Conservation (phyloP, 2,797 vertebrate species). For the Huso huso region DNA sequence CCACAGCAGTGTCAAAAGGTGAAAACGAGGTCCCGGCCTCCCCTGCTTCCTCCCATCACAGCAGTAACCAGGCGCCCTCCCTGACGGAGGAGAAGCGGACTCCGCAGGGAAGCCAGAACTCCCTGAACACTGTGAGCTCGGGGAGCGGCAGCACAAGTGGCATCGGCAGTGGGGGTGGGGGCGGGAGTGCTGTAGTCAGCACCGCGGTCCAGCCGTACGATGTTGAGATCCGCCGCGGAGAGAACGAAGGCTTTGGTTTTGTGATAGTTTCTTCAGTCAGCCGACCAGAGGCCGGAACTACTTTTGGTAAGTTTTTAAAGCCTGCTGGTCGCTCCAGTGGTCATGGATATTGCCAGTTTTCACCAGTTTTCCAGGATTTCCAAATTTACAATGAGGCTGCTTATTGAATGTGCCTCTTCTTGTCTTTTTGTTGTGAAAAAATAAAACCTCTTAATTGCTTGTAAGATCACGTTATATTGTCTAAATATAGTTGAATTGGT, state of each 20-base stretch:
- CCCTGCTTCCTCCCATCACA: slow-evolving; percentile 92
- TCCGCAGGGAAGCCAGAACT: slow-evolving; percentile 95
- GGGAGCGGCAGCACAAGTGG: slow-evolving; percentile 94
- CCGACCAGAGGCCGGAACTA: slow-evolving; percentile 87
- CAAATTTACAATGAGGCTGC: too few relatives aligned
- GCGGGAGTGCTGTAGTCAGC: slow-evolving; percentile 60
- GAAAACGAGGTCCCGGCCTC: slow-evolving; percentile 85
- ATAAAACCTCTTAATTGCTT: too few relatives aligned
- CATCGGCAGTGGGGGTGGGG: slow-evolving; percentile 78
- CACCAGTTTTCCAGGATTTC: too few relatives aligned
- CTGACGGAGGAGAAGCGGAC: slow-evolving; percentile 92
- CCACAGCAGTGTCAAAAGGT: slow-evolving; percentile 67
- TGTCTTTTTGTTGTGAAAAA: too few relatives aligned
- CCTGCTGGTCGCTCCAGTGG: neutral
- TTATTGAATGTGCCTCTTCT: too few relatives aligned
- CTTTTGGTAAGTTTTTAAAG: slow-evolving; percentile 75
- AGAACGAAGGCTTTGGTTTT: slow-evolving; percentile 94
- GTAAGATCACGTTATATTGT: too few relatives aligned
- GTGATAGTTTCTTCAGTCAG: slow-evolving; percentile 97
- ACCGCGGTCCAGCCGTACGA: slow-evolving; percentile 81
- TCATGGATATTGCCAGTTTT: neutral
- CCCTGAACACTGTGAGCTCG: slow-evolving; percentile 90
- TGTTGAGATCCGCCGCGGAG: slow-evolving; percentile 87
- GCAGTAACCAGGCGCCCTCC: slow-evolving; percentile 88
- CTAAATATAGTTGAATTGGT: too few relatives aligned